Base-by-base conservation (phyloP, 2,113 vertebrate species). In the Stigmatopora nigra region DNA sequence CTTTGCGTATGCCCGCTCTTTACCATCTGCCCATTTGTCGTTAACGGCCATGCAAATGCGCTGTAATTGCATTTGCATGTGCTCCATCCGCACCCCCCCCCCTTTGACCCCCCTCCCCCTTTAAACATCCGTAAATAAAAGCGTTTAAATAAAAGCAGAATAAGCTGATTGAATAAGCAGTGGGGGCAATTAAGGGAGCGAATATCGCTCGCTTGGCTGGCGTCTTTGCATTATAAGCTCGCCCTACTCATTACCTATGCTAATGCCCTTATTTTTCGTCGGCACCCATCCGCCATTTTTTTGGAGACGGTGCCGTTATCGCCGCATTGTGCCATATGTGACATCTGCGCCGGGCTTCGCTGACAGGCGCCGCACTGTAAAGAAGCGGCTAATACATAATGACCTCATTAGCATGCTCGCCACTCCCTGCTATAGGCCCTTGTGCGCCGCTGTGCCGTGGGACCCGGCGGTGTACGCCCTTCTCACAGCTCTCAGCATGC, bases 1-100 rank as follows among this genome's bases (percentile, higher is more conserved):
- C 77, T 83, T 80, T 84, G 45, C 25, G 31, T 83, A 85, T 87
- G 76, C 86, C 87, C 81, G 76, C 80, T 82, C 84, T 90, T 89
- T 89, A 84, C 91, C 91, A 87, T 90, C 90, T 86, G 90, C 82
- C 85, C 86, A 81, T 56, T 87, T 73, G 89, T 89, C 78, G 85
- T 77, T 86, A 87, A 87, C 86, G 63, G 81, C 84, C 89, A 93
- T 93, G 92, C 90, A 93, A 92, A 93, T 91, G 70, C 69, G 66
- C 20, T 80, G 82, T 92, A 92, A 94, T 93, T 92, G 83, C 89
- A 90, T 93, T 92, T 91, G 89, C 91, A 88, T 92, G 88, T 72
- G 83, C 81, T 86, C 68, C 70, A 72, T 78, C 64, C 73, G 71
- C 77, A 76, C 72, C 80, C 78, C 7, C 77, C 73, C 72, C 70